These are phyloP conservation scores for Lithophane leautieri DNA, from an alignment of 2,888 invertebrate genomes.

Conservation along the genomic window DNA sequence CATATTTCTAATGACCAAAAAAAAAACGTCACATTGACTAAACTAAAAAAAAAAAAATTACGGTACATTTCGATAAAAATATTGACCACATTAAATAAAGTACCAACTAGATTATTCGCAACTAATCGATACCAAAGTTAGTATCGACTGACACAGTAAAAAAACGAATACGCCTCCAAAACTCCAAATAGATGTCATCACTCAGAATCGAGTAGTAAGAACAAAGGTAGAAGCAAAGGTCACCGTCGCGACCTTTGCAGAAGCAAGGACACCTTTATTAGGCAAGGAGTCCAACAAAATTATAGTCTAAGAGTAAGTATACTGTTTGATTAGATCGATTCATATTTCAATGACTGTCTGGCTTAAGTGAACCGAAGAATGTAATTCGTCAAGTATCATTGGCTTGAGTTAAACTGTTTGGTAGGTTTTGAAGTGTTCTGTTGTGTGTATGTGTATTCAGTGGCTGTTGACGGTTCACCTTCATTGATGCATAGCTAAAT, in stretches of 20 bases:
- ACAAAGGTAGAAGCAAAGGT: conserved; percentile 77
- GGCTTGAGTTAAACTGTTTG: conserved; percentile 16
- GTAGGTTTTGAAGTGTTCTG: conserved; percentile 9
- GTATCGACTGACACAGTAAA: conserved; percentile 64
- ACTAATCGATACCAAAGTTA: conserved; percentile 9
- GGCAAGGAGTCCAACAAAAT: conserved; percentile 62
- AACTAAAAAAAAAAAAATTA: not conserved
- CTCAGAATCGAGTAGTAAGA: conserved; percentile 62
- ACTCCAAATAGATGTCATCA: conserved; percentile 78
- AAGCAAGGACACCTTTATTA: conserved; percentile 80
- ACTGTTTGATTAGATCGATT: conserved; percentile 49
- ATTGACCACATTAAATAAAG: not conserved
- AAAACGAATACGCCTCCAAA: conserved; percentile 67
- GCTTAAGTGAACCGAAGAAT: conserved; percentile 31
- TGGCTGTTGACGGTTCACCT: conserved; percentile 23
- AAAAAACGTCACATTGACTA: not conserved
- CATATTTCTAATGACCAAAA: not conserved
- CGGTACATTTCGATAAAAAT: not conserved
- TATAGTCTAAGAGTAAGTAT: conserved; percentile 57
- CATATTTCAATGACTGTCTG: conserved; percentile 32
- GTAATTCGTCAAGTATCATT: conserved; percentile 19
- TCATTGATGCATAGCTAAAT: conserved; percentile 17
- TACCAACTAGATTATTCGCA: not conserved
- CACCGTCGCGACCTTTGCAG: conserved; percentile 82
- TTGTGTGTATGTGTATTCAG: conserved; percentile 4